Base-by-base conservation (phyloP, 2,888 invertebrate species). In the Lycocerus yunnanus region DNA sequence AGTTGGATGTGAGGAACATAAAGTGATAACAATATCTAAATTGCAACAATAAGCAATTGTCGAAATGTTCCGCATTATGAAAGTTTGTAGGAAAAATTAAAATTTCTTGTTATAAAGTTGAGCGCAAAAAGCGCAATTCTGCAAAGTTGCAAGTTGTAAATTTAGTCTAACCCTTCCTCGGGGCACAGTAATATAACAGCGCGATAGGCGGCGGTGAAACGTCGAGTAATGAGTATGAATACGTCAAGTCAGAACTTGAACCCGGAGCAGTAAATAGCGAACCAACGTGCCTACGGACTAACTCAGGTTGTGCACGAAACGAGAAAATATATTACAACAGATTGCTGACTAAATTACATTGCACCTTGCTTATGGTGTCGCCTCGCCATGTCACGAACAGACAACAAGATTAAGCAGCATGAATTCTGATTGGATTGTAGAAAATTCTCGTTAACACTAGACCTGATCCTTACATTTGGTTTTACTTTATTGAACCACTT, bases 221-320 rank as follows among this genome's bases (percentile, higher is more conserved):
- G 84, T 83, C 83, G 84, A 85, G 84, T 86, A 85, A 86, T 85
- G 84, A 85, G 83, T 84, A 84, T 83, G 85, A 85, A 86, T 85
- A 85, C 84, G 84, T 85, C 85, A 85, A 83, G 85, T 85, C 85
- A 82, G 82, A 81, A 82, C 81, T 82, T 82, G 83, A 83, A 84
- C 84, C 83, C 79, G 79, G 78, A 81, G 84, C 83, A 82, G 84
- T 85, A 85, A 85, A 85, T 85, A 85, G 83, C 80, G 74, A 78
- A 79, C 80, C 79, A 78, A 80, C 78, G 80, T 80, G 78, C 79
- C 78, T 77, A 78, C 81, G 78, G 77, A 76, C 74, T 78, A 78
- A 75, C 79, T 77, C 77, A 75, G 74, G 76, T 77, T 77, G 69
- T 71, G 76, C 73, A 61, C 79, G 77, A 80, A 81, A 81, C 78